phyloP scores from a whole-genome alignment of 2,888 invertebrate species.

The Steinernema carpocapsae region DNA sequence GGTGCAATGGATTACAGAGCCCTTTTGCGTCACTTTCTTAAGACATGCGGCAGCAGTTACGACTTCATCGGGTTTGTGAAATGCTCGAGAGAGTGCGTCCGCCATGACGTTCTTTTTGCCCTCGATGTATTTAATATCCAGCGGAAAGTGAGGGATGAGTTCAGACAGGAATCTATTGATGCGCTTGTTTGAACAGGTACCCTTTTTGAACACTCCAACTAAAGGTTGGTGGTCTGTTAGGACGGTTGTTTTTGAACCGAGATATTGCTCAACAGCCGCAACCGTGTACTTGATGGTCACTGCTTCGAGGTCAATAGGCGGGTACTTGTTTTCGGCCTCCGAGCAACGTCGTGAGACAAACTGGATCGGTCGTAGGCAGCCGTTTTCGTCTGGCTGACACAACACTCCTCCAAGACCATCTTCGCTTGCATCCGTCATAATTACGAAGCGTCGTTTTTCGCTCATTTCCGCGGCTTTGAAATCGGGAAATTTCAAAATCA shows the following conservation, averaged over 20 bases:
- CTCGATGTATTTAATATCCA: background rate
- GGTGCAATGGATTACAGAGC: too few relatives aligned
- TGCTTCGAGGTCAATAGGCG: conserved; percentile 46
- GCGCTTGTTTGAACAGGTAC: background rate
- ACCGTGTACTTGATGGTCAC: conserved; percentile 41
- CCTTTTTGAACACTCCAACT: conserved; percentile 30
- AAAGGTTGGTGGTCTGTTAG: conserved; percentile 37
- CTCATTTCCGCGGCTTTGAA: too few relatives aligned
- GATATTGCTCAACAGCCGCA: conserved; percentile 26
- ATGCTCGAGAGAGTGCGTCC: background rate
- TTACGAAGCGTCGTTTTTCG: conserved; percentile 44
- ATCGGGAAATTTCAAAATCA: conserved; percentile 46
- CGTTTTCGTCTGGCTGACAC: conserved; percentile 42
- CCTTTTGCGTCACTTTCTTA: too few relatives aligned
- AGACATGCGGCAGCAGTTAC: too few relatives aligned
- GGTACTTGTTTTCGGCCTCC: conserved; percentile 42
- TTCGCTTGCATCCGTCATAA: conserved; percentile 51
- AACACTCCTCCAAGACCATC: conserved; percentile 49
- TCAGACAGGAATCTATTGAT: conserved; percentile 27
- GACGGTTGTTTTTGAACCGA: conserved; percentile 12
- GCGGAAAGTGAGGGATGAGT: background rate
- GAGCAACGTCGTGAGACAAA: conserved; percentile 45
- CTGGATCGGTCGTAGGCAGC: conserved; percentile 44
- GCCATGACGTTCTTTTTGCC: conserved; percentile 12
- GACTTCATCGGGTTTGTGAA: too few relatives aligned